Conservation (phyloP, 2,113 vertebrate species). For the Equus quagga region DNA sequence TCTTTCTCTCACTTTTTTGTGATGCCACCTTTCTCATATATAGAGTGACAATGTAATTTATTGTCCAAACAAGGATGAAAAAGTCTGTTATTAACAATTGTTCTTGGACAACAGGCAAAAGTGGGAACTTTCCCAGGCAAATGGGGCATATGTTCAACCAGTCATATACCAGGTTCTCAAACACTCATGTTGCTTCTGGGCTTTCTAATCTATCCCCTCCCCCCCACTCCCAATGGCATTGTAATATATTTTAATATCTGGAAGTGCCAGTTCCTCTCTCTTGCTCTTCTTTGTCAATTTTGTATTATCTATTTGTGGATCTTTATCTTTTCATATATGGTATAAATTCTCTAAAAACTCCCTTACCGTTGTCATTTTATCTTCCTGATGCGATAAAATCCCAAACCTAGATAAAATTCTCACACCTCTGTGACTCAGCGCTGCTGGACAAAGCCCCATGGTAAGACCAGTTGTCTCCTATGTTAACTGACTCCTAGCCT, state of each 20-base stretch:
- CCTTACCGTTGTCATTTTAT: neutral
- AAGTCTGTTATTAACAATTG: neutral
- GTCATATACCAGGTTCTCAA: neutral
- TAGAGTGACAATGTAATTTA: neutral
- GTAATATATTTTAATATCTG: neutral
- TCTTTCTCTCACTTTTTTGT: neutral
- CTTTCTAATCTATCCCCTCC: neutral
- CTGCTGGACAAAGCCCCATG: neutral
- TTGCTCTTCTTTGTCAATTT: neutral
- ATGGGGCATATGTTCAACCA: neutral
- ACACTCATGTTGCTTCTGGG: neutral
- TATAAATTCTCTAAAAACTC: neutral
- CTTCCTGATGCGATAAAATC: neutral
- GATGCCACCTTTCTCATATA: neutral
- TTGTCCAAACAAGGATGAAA: slow-evolving; percentile 13
- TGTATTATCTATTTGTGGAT: neutral
- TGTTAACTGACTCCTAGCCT: neutral
- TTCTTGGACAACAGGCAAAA: neutral
- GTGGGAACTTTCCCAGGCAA: neutral
- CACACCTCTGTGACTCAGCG: neutral
- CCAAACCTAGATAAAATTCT: neutral
- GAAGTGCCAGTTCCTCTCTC: neutral
- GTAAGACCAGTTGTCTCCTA: neutral
- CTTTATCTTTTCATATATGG: neutral
- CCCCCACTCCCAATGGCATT: neutral